Evolutionary conservation across 2,113 vertebrate genomes (phyloP).

Genomic region (Loxodonta africana): DNA sequence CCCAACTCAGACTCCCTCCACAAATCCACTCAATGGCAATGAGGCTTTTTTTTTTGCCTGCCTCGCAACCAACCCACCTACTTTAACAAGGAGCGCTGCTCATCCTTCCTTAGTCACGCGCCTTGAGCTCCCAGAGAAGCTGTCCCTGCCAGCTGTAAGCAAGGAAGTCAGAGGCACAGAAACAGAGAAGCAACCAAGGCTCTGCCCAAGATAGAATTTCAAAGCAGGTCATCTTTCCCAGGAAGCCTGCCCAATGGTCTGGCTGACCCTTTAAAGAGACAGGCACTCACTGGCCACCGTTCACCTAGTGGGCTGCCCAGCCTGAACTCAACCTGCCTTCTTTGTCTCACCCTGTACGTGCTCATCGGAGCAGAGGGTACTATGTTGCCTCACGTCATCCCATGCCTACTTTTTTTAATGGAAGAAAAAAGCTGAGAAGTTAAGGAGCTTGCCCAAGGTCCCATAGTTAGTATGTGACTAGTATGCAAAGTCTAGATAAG

Average conservation of each 20-base stretch:
- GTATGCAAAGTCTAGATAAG: neutral
- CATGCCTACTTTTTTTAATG: neutral
- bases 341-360: neutral
- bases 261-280: slow-evolving; percentile 85
- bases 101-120: neutral
- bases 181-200: slow-evolving; percentile 59
- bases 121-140: neutral
- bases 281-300: neutral
- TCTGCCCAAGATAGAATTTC: slow-evolving; percentile 86
- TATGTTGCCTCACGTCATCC: neutral
- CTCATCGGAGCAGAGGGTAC: neutral
- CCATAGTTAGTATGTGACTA: slow-evolving; percentile 20
- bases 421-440: slow-evolving; percentile 12
- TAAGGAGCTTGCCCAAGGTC: slow-evolving; percentile 37
- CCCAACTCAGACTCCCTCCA: neutral
- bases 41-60: neutral
- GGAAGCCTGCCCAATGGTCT: slow-evolving; percentile 78
- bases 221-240: slow-evolving; percentile 88
- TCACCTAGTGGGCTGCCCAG: neutral
- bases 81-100: slow-evolving; percentile 23
- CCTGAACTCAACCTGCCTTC: neutral
- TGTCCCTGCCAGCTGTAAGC: slow-evolving; percentile 10
- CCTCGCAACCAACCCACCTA: neutral
- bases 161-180: slow-evolving; percentile 40
- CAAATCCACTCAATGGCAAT: too few relatives aligned